These are phyloP conservation scores for Julus scandinavius DNA, from an alignment of 2,888 invertebrate species.

Conservation along the genomic window DNA sequence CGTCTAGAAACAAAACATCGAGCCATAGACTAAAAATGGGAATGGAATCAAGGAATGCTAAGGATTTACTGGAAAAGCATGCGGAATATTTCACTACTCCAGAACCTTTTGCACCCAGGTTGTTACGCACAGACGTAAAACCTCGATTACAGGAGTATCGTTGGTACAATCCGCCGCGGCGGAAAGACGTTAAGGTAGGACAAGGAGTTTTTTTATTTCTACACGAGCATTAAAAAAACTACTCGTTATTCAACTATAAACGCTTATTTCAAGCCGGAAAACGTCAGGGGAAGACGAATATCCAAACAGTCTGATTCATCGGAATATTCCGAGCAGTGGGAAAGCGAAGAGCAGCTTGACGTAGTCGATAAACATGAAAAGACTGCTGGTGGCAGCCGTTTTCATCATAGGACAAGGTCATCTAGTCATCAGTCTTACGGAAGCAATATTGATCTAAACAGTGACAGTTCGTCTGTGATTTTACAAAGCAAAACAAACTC, in stretches of 20 bases:
- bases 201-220: too few species aligned
- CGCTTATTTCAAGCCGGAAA: not conserved
- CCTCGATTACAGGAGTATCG: conserved; percentile 44
- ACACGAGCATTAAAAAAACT: too few species aligned
- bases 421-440: not conserved
- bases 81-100: conserved; percentile 47
- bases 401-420: not conserved
- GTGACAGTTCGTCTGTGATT: not conserved
- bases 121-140: conserved; percentile 46
- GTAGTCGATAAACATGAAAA: not conserved
- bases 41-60: not conserved
- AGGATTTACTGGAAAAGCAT: conserved; percentile 47
- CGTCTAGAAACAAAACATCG: not conserved
- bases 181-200: conserved; percentile 12
- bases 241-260: not conserved
- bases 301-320: not conserved
- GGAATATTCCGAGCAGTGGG: not conserved
- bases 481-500: not conserved
- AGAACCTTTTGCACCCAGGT: conserved; percentile 51
- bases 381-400: not conserved
- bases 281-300: not conserved
- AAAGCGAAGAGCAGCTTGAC: not conserved
- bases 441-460: not conserved
- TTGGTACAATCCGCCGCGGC: conserved; percentile 51
- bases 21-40: not conserved